These are phyloP conservation scores for Hystrix brachyura DNA, from an alignment of 2,113 vertebrate genomes.

Conservation along the genomic window DNA sequence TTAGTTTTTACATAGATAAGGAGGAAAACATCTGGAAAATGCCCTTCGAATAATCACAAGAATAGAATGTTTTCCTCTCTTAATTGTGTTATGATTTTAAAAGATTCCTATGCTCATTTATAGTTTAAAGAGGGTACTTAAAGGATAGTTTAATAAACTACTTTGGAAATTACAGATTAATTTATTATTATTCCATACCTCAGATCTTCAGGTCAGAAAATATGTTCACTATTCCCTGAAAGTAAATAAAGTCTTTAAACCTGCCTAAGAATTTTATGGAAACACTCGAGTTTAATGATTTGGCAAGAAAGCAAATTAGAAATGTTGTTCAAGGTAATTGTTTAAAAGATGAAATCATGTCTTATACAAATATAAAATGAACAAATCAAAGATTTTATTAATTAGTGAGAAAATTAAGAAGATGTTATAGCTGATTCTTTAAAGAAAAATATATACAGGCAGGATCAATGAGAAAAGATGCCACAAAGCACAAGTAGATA, in stretches of 20 bases:
- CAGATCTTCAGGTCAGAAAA: background rate
- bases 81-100: conserved; percentile 12
- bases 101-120: background rate
- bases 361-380: conserved; percentile 39
- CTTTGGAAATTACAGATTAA: conserved; percentile 10
- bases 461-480: background rate
- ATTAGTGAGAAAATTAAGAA: background rate
- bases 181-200: background rate
- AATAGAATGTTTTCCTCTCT: background rate
- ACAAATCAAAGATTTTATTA: conserved; percentile 24
- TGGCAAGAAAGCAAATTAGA: background rate
- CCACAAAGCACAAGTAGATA: background rate
- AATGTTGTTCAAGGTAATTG: conserved; percentile 26
- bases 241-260: conserved; percentile 4
- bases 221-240: background rate
- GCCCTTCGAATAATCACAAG: background rate
- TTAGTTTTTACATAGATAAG: background rate
- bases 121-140: background rate
- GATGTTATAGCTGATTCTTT: conserved; percentile 7
- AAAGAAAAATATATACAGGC: background rate
- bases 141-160: background rate
- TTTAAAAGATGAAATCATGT: background rate
- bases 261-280: background rate
- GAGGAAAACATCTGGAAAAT: background rate
- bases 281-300: background rate